phyloP scores from a whole-genome alignment of 2,888 invertebrate species.

The Lepeophtheirus nordmannii region DNA sequence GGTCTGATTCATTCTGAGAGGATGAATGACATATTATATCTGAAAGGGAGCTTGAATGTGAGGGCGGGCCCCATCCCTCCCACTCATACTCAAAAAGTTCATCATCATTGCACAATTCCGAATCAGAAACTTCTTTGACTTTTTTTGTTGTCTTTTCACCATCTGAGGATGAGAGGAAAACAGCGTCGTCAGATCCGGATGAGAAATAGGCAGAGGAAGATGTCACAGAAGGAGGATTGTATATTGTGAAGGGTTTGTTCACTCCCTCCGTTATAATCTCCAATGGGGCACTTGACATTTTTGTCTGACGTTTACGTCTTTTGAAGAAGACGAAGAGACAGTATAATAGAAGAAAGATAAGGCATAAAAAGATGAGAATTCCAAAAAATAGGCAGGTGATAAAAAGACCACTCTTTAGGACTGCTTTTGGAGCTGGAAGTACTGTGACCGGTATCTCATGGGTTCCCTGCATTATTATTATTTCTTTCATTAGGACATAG shows the following conservation, averaged over 20 bases:
- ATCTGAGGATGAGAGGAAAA: not conserved
- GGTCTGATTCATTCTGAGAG: not conserved
- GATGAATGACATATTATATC: not conserved
- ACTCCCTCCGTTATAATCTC: not conserved
- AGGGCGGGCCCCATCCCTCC: not conserved
- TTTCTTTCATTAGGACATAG: too few relatives aligned
- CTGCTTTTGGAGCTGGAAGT: too few relatives aligned
- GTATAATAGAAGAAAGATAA: not conserved
- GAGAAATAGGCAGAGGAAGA: slow-evolving; percentile 1
- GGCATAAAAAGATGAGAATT: not conserved
- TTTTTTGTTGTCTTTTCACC: not conserved
- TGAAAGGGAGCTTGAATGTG: not conserved
- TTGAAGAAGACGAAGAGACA: not conserved
- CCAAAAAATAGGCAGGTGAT: not conserved
- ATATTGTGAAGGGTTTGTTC: not conserved
- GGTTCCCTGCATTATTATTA: too few relatives aligned
- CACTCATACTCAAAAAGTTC: not conserved
- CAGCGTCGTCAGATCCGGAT: not conserved
- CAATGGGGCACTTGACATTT: not conserved
- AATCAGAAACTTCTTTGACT: too few relatives aligned
- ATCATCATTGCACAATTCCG: not conserved
- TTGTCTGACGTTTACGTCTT: not conserved
- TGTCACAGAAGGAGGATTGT: not conserved
- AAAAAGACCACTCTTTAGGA: too few relatives aligned
- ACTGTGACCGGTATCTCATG: too few relatives aligned